A percentile compares a stretch with the other conserved stretches of the same genome.
phyloP scores from a whole-genome alignment of 2,113 vertebrate species.

The Macquaria australasica region DNA sequence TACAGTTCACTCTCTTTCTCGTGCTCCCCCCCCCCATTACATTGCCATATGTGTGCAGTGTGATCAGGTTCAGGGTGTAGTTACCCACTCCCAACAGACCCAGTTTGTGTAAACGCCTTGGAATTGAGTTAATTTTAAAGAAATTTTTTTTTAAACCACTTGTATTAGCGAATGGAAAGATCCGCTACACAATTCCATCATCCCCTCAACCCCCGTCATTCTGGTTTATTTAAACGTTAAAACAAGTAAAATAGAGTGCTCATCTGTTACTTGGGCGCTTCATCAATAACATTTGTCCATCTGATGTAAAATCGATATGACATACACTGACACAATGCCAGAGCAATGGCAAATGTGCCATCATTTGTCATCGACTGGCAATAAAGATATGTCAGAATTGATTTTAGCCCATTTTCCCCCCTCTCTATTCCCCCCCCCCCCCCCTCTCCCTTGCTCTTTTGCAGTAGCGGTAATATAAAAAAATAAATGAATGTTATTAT shows the following conservation, averaged over 20 bases:
- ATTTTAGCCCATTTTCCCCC: constrained; percentile 66
- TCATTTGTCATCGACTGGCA: constrained; percentile 81
- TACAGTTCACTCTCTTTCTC: constrained; percentile 80
- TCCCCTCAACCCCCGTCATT: constrained; percentile 11
- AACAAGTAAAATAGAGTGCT: constrained; percentile 72
- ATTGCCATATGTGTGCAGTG: constrained; percentile 71
- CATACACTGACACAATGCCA: constrained; percentile 75
- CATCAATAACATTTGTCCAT: constrained; percentile 80
- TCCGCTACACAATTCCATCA: constrained; percentile 1
- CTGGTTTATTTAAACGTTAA: constrained; percentile 74
- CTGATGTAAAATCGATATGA: constrained; percentile 82
- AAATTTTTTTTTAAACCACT: neutral
- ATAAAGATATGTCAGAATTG: constrained; percentile 85
- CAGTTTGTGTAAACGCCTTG: constrained; percentile 43
- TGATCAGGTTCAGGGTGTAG: constrained; percentile 63
- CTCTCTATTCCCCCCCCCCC: neutral
- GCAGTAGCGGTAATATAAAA: constrained; percentile 53
- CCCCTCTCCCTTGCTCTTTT: constrained; percentile 36
- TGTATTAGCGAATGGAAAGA: constrained; percentile 43
- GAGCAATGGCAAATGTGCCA: constrained; percentile 72
- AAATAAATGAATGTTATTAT: constrained; percentile 64
- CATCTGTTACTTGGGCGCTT: constrained; percentile 69
- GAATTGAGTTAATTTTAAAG: constrained; percentile 40
- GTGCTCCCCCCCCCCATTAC: constrained; percentile 28
- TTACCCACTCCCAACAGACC: constrained; percentile 43